Base-by-base conservation (phyloP, 1,140 invertebrate genomes). In the Acromyrmex heyeri region DNA sequence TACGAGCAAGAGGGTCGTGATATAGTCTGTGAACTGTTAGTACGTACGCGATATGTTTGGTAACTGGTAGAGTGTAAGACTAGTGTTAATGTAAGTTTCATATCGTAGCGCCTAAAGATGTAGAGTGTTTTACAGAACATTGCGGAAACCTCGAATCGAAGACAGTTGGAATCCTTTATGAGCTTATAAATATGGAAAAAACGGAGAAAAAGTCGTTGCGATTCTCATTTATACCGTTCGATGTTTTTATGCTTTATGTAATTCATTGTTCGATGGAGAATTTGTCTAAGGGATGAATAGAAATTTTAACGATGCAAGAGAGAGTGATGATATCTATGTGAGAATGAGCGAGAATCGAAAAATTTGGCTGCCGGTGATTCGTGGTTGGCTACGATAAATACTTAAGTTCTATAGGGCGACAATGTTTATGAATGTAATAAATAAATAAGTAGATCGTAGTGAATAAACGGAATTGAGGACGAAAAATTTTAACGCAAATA, bases 21-120 rank as follows among this genome's bases (percentile, higher is more conserved):
- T 75, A 78, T 44, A 57, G 59, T 78, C 64, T 64, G 61, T 61
- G 79, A 38, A 34, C 61, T 79, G 86, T 85, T 76, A 83, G 75
- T 75, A 86, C 61, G 65, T 89, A 85, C 53, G 77, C 89, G 86
- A 92, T 89, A 91, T 91, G 87, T 89, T 87, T 91, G 91, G 88
- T 92, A 90, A 91, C 85, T 91, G 91, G 44, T 87, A 88, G 48
- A 27, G 57, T 75, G 85, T 90, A 92, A 91, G 88, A 92, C 91
- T 92, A 92, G 90, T 75, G 88, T 92, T 92, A 91, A 88, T 77
- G 62, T 76, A 75, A 82, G 53, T 62, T 53, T 76, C 18, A 50
- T 62, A 62, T 83, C 57, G 59, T 27, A 50, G 55, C 53, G 55
- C 61, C 64, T 61, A 82, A 65, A 50, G 55, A 21, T 50, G 6